Base-by-base conservation (phyloP, 2,888 invertebrate genomes). In the Bombylius major region DNA sequence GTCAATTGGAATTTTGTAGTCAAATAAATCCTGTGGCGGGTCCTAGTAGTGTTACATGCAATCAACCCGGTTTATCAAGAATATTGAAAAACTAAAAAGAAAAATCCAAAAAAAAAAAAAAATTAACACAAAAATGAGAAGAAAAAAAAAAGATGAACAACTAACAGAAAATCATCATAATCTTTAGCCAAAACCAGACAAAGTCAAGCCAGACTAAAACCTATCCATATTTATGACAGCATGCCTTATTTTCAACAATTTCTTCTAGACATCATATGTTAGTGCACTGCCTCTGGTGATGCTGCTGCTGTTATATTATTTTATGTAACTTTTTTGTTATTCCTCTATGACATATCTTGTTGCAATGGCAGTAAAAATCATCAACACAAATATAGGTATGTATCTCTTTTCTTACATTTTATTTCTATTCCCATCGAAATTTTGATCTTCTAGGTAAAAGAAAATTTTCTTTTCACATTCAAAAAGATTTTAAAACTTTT, bases 161-260 rank as follows among this genome's bases (percentile, higher is more conserved):
- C 23, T 23, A 23, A 23, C 23, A 11, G 12, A 42, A 42, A 11
- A 42, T 42, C 39, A 6, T 8, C 36, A 42, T 4, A 42, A 42
- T 11, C 11, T 42, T 2, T 42, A 42, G 34, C 39, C 55, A 55
- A 55, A 50, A 55, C 50, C 50, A 50, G 50, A 46, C 46, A 50
- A 50, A 55, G 47, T 55, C 47, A 50, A 50, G 11, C 8, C 11
- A 42, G 39, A 42, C 39, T 42, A 11, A 42, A 52, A 54, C 54
- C 52, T 54, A 56, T 58, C 58, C 56, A 58, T 58, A 58, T 58
- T 58, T 58, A 58, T 58, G 58, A 58, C 58, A 54, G 52, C 56
- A 54, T 58, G 53, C 58, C 53, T 58, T 58, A 50, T 53, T 51
- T 50, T 48, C 51, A 56, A 48, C 51, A 52, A 51, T 55, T 50